A percentile compares a stretch with the other conserved stretches of the same genome.
phyloP scores from a whole-genome alignment of 1,140 invertebrate species.

The Dolichoris vasculosae region DNA sequence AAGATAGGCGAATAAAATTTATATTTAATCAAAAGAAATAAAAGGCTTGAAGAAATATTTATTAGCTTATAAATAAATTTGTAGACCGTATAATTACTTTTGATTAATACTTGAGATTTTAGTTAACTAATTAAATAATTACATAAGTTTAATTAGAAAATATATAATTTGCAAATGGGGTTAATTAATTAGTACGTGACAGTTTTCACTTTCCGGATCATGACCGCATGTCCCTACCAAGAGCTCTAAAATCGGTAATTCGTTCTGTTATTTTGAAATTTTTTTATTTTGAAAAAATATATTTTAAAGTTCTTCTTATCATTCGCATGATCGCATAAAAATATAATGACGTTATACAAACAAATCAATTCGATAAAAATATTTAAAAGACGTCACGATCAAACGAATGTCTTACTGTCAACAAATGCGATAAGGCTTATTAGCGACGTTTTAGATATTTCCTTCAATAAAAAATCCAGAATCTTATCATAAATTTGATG shows the following conservation, averaged over 20 bases:
- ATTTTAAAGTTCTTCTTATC: background rate
- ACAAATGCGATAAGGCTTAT: slow-evolving; percentile 43
- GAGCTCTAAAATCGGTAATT: background rate
- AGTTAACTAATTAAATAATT: background rate
- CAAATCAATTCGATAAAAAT: slow-evolving; percentile 47
- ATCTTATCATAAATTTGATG: slow-evolving; percentile 10
- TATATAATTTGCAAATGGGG: slow-evolving; percentile 5
- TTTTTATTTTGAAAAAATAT: background rate
- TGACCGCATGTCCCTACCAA: background rate
- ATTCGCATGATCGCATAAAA: slow-evolving; percentile 18
- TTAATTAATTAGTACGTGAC: slow-evolving; percentile 3
- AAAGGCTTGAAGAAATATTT: too few species aligned
- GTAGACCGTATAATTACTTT: background rate
- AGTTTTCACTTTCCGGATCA: background rate
- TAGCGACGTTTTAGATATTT: slow-evolving; percentile 40
- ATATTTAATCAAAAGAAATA: too few species aligned
- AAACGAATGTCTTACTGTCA: slow-evolving; percentile 28
- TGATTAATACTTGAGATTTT: background rate
- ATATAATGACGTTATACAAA: slow-evolving; percentile 32
- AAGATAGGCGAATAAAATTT: too few species aligned
- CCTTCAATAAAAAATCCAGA: background rate
- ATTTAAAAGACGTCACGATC: slow-evolving; percentile 36
- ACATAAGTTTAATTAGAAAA: slow-evolving; percentile 8
- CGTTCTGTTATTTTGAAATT: background rate
- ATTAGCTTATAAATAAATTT: background rate